Conservation (phyloP, 2,113 vertebrate genomes). For the Callorhinus ursinus region DNA sequence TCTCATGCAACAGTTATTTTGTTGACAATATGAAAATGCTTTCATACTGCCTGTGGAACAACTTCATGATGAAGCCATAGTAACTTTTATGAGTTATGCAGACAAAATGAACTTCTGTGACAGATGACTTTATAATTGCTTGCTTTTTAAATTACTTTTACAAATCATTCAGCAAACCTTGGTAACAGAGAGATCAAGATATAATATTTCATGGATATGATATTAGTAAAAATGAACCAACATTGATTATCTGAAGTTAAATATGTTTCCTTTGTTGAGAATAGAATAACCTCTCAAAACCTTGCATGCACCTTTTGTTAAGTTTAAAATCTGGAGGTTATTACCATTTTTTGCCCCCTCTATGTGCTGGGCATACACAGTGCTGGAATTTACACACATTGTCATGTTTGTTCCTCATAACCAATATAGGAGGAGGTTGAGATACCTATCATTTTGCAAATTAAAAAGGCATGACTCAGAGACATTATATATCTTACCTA, state of each 20-base stretch:
- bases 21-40: constrained; percentile 59
- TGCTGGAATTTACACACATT: background rate
- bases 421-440: background rate
- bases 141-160: constrained; percentile 66
- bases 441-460: background rate
- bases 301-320: background rate
- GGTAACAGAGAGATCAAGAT: constrained; percentile 42
- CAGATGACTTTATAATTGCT: background rate
- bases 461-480: background rate
- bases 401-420: background rate
- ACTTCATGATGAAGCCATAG: constrained; percentile 13
- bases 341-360: background rate
- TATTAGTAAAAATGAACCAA: constrained; percentile 53
- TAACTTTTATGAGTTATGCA: background rate
- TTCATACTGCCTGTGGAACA: constrained; percentile 28
- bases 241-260: background rate
- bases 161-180: background rate
- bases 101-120: constrained; percentile 53
- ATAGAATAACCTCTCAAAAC: background rate
- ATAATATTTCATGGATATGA: constrained; percentile 32
- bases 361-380: background rate
- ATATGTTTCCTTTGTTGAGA: background rate
- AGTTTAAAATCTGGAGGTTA: background rate
- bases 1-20: constrained; percentile 55
- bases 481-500: background rate